These are phyloP conservation scores for Thereva unica DNA, from an alignment of 2,888 invertebrate genomes.

Conservation along the genomic window DNA sequence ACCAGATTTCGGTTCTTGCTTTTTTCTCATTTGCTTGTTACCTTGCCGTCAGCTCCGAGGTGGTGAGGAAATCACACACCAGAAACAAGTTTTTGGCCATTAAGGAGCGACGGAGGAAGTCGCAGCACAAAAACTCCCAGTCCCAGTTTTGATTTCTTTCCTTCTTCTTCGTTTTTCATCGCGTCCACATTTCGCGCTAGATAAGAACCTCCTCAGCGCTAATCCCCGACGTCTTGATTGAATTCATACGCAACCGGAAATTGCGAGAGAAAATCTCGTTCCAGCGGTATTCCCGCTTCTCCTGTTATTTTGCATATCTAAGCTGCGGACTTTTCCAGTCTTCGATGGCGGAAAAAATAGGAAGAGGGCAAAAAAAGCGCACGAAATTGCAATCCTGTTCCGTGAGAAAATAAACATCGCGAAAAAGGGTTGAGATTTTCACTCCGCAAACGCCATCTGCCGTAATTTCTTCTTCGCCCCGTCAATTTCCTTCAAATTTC, in stretches of 20 bases:
- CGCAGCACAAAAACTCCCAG: too few relatives aligned
- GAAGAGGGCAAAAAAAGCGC: too few relatives aligned
- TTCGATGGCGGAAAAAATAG: conserved; percentile 4
- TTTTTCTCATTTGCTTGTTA: too few relatives aligned
- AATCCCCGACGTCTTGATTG: conserved; percentile 10
- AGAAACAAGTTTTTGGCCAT: too few relatives aligned
- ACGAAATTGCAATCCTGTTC: conserved; percentile 5
- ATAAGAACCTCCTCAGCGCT: conserved; percentile 8
- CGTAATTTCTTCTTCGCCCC: too few relatives aligned
- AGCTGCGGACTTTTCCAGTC: conserved; percentile 15
- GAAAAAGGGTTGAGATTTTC: not conserved
- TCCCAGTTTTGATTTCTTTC: not conserved
- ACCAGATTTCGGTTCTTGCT: too few relatives aligned
- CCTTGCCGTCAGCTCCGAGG: too few relatives aligned
- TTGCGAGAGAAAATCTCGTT: conserved; percentile 27
- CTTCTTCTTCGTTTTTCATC: conserved; percentile 5
- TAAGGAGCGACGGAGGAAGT: too few relatives aligned
- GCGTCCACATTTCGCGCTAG: not conserved
- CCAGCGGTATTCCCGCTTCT: conserved; percentile 5
- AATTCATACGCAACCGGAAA: conserved; percentile 26
- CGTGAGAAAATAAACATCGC: conserved; percentile 13
- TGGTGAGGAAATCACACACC: too few relatives aligned
- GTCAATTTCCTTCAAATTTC: too few relatives aligned
- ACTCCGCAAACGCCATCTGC: too few relatives aligned
- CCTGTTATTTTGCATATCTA: conserved; percentile 13